Evolutionary conservation across 2,113 vertebrate genomes (phyloP).

Genomic region (Macquaria ambigua): DNA sequence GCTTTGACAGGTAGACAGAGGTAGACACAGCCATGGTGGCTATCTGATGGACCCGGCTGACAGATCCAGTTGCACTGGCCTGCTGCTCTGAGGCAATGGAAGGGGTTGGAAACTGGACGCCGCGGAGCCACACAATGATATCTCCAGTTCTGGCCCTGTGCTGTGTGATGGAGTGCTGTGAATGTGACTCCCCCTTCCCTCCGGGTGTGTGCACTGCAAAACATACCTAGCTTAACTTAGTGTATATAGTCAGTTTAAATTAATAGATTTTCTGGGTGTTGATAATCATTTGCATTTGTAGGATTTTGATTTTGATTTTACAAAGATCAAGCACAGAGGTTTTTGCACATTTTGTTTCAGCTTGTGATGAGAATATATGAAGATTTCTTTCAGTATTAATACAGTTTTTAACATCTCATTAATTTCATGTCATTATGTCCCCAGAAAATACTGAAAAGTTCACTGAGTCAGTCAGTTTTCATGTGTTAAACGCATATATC

Average conservation of each 20-base stretch:
- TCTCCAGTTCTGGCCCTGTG: conserved; percentile 60
- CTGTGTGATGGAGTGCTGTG: conserved; percentile 56
- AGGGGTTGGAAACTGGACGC: conserved; percentile 76
- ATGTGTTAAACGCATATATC: neutral
- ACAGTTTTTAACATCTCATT: neutral
- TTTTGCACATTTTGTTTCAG: neutral
- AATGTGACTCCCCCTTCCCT: conserved; percentile 42
- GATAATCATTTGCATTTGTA: neutral
- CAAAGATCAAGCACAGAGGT: neutral
- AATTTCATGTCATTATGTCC: neutral
- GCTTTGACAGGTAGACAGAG: conserved; percentile 76
- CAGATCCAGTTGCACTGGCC: conserved; percentile 77
- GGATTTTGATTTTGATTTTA: neutral
- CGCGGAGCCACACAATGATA: conserved; percentile 69
- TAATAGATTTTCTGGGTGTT: neutral
- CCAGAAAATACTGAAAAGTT: neutral
- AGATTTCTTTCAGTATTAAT: no score
- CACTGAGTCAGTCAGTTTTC: neutral
- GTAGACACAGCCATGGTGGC: conserved; percentile 55
- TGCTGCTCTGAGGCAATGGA: conserved; percentile 66
- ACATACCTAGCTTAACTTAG: conserved; percentile 6
- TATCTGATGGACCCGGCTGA: conserved; percentile 79
- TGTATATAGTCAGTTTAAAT: neutral
- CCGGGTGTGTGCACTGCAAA: conserved; percentile 37
- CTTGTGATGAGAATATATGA: neutral